These are phyloP conservation scores for Centruroides vittatus DNA, from an alignment of 1,140 invertebrate genomes.

Conservation along the genomic window DNA sequence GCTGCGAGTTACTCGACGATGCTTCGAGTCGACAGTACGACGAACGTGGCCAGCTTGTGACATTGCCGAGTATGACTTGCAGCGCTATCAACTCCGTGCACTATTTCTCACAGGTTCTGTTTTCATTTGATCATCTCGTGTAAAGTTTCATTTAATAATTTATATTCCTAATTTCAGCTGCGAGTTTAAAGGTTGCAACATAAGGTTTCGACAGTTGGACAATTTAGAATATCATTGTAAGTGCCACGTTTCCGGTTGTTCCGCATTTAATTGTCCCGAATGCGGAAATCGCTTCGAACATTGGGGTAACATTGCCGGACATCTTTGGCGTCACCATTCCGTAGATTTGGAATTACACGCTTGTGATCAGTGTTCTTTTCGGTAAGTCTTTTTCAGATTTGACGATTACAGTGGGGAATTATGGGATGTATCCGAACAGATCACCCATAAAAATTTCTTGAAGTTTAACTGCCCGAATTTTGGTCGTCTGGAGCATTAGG, in stretches of 20 bases:
- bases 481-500: too few species aligned
- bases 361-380: conserved; percentile 30
- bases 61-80: too few species aligned
- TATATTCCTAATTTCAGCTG: conserved; percentile 16
- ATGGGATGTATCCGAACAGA: too few species aligned
- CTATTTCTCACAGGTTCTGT: too few species aligned
- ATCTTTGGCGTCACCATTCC: conserved; percentile 31
- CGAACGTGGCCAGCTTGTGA: too few species aligned
- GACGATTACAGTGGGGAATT: too few species aligned
- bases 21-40: too few species aligned
- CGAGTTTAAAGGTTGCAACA: conserved; percentile 28
- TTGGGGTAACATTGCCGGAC: conserved; percentile 30
- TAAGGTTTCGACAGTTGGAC: conserved; percentile 29
- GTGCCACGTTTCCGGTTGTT: conserved; percentile 36
- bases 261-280: conserved; percentile 46
- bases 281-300: conserved; percentile 39
- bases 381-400: neutral
- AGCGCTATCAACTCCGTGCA: too few species aligned
- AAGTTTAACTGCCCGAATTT: too few species aligned
- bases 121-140: too few species aligned
- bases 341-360: conserved; percentile 32
- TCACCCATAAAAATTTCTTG: too few species aligned
- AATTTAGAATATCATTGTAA: conserved; percentile 39
- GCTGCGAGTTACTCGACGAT: too few species aligned
- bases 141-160: neutral